Base-by-base conservation (phyloP, 2,113 vertebrate genomes). In the Cygnus atratus region DNA sequence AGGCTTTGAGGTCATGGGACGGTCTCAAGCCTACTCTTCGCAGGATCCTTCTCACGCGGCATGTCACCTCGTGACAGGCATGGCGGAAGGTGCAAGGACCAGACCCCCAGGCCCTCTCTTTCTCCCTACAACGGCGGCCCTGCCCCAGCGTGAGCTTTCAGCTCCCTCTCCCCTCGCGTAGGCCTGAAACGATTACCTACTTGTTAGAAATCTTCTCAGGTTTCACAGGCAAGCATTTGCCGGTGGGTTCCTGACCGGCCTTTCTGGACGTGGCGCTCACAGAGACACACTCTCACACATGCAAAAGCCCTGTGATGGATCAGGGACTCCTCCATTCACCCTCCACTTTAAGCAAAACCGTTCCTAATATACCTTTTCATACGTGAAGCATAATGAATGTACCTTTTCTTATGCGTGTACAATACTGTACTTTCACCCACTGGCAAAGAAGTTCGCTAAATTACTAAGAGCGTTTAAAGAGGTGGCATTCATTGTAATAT, bases 141-240 rank as follows among this genome's bases (percentile, higher is more conserved):
- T 18, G 93, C 90, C 96, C 84, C 97, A 97, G 96, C 95, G 19
- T 96, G 98, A 98, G 97, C 97, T 95, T 98, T 97, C 97, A 87
- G 62, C 96, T 97, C 93, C 93, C 87, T 39, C 46, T 91, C 95
- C 80, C 92, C 89, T 97, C 66, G 37, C 88, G 71, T 59, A 97
- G 97, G 97, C 97, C 97, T 98, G 97, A 97, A 98, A 98, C 96
- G 97, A 97, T 98, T 98, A 98, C 97, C 97, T 98, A 98, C 97
- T 98, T 97, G 98, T 98, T 98, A 98, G 98, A 98, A 98, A 98
- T 96, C 97, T 84, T 97, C 98, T 99, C 98, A 93, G 97, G 96
- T 98, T 98, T 98, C 98, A 98, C 97, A 97, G 97, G 97, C 92
- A 33, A 96, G 94, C 96, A 96, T 96, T 97, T 79, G 96, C 97